Conservation (phyloP, 2,888 invertebrate species). For the Ferrisia virgata region DNA sequence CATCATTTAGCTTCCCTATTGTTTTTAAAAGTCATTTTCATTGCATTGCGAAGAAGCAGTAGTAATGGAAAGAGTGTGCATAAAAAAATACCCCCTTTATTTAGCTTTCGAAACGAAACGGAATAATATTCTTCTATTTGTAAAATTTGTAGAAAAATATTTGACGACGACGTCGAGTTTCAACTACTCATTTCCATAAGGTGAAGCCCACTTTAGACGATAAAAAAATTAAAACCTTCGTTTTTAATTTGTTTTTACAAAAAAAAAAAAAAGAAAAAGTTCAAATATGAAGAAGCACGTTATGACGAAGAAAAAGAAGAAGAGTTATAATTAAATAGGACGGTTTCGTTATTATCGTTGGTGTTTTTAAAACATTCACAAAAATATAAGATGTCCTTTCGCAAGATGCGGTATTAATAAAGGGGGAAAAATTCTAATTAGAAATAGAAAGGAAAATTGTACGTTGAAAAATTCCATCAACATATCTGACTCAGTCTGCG, state of each 20-base stretch:
- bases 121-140: neutral
- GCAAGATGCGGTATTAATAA: no score
- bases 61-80: no score
- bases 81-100: neutral
- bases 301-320: no score
- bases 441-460: neutral
- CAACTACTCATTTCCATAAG: neutral
- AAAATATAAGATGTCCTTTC: neutral
- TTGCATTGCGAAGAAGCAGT: no score
- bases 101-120: neutral
- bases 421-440: no score
- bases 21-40: no score
- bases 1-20: no score
- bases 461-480: neutral
- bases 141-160: neutral
- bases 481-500: neutral
- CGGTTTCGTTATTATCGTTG: neutral
- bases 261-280: neutral
- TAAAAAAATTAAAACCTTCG: neutral
- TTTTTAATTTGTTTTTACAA: neutral
- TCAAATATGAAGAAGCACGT: neutral
- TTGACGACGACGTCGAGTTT: neutral
- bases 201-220: neutral
- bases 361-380: neutral
- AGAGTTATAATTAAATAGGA: neutral